Conservation (phyloP, 2,797 vertebrate species). For the Danio choprae region DNA sequence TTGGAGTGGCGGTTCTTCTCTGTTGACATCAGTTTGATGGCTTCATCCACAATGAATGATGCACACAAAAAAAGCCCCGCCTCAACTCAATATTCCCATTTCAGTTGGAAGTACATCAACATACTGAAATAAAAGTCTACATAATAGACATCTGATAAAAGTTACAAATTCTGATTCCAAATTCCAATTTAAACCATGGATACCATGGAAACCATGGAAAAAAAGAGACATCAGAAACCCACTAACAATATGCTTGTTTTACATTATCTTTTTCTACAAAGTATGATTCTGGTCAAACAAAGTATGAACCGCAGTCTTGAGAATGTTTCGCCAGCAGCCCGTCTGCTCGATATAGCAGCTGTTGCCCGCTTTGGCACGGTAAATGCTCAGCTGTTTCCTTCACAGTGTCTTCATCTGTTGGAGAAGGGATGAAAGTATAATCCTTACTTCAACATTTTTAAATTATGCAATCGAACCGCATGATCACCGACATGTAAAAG, state of each 20-base stretch:
- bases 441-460: constrained; percentile 8
- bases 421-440: constrained; percentile 15
- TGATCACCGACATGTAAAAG: constrained; percentile 5
- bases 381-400: constrained; percentile 37
- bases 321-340: constrained; percentile 7
- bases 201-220: neutral
- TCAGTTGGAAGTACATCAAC: no score
- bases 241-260: neutral
- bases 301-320: neutral
- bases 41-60: no score
- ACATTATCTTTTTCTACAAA: neutral
- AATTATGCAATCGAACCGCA: neutral
- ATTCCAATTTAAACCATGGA: neutral
- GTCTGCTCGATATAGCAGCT: constrained; percentile 21
- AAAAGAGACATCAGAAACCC: neutral
- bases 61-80: no score
- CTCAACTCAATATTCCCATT: no score
- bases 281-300: neutral
- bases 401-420: constrained; percentile 17
- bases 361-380: constrained; percentile 16
- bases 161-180: neutral
- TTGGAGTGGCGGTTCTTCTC: no score
- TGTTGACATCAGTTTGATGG: no score
- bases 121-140: no score
- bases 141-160: no score